These are phyloP conservation scores for Rhingia rostrata DNA, from an alignment of 2,888 invertebrate genomes.

Conservation along the genomic window DNA sequence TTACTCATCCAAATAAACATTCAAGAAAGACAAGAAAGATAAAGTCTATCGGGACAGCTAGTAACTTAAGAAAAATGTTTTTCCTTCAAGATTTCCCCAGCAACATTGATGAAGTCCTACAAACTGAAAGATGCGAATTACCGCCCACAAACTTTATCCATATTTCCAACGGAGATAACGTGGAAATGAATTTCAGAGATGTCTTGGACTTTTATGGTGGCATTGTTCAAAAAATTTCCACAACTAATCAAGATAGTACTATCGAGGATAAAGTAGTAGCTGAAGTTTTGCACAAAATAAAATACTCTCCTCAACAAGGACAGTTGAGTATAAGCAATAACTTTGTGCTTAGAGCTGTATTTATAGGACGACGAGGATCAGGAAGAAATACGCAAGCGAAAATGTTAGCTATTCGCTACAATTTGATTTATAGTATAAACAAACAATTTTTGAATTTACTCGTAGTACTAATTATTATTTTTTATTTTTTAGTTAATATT, in stretches of 20 bases:
- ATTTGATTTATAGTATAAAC: conserved; percentile 84
- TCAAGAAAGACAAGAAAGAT: too few species aligned
- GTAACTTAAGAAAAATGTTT: not conserved
- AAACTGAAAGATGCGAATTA: conserved; percentile 41
- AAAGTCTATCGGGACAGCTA: not conserved
- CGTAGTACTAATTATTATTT: not conserved
- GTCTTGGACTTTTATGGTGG: conserved; percentile 6
- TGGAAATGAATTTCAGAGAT: not conserved
- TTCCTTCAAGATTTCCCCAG: conserved; percentile 66
- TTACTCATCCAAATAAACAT: too few species aligned
- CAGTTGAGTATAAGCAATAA: conserved; percentile 13
- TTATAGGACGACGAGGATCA: conserved; percentile 85
- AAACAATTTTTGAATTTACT: conserved; percentile 74
- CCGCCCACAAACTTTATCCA: conserved; percentile 62
- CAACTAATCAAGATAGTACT: not conserved
- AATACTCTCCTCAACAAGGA: conserved; percentile 3
- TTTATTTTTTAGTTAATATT: conserved; percentile 77
- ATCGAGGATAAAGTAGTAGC: conserved; percentile 12
- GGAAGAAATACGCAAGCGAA: conserved; percentile 84
- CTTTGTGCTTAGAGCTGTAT: conserved; percentile 83
- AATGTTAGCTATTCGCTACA: conserved; percentile 83
- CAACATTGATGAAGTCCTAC: conserved; percentile 53
- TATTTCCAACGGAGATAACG: conserved; percentile 6
- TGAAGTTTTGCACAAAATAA: conserved; percentile 53
- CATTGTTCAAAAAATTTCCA: not conserved